Base-by-base conservation (phyloP, 2,888 invertebrate species). In the Calameuta pallipes region DNA sequence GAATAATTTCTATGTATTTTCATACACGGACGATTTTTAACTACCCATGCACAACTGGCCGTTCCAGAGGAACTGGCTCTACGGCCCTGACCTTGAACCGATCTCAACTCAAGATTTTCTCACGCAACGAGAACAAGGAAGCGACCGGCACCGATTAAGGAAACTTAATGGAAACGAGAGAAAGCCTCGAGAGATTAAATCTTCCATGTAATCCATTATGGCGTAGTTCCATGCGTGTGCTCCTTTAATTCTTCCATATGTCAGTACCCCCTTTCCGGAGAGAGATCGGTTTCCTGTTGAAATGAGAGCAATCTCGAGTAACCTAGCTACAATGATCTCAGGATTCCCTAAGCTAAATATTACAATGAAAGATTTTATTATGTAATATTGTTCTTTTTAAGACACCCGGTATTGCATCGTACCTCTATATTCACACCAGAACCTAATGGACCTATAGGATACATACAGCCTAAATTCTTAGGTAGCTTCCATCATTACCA, bases 41-140 rank as follows among this genome's bases (percentile, higher is more conserved):
- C 2, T 56, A 23, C 1, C 23, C 56, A 56, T 23, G 23, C 23
- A 9, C 2, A 56, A 23, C 9, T 23, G 9, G 23, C 23, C 23
- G 56, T 56, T 56, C 71, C 33, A 71, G 71, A 9, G 71, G 34
- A 9, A 71, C 33, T n/a, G 71, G 71, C 33, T 71, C 31, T 13
- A 71, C 31, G 31, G 71, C 71, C 71, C 33, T 71, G 71, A 71
- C 71, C 71, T 71, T 71, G 71, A 15, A 15, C 71, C 11, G 71
- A 31, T 13, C 31, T 71, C 31, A 31, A 11, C 33, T 31, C 31
- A 12, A 31, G 71, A 71, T 71, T 71, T 71, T 71, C 71, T 71
- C 71, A 71, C 33, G 71, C 30, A 71, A 71, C 71, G 71, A 71
- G 71, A 71, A 71, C 34, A 71, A 71, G 71, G 71, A 71, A 71